Base-by-base conservation (phyloP, 2,797 vertebrate genomes). In the Myiotriccus ornatus region DNA sequence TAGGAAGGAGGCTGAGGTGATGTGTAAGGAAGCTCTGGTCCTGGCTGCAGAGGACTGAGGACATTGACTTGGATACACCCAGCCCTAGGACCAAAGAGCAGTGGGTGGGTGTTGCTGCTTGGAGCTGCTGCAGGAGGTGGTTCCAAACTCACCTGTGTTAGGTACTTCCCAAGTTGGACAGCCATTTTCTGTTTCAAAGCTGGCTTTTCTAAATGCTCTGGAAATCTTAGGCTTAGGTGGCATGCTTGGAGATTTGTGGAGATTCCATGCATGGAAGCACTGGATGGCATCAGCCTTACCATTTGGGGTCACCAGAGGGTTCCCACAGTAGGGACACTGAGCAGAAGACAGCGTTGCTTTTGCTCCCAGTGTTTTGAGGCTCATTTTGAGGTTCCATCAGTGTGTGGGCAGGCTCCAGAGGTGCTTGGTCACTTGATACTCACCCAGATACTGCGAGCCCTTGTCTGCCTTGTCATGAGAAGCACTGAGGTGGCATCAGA, bases 41-140 rank as follows among this genome's bases (percentile, higher is more conserved):
- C 11, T 70, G 69, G 28, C 9, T 53, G 3, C 2, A 4, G 50
- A 6, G 10, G 4, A 19, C 24, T 18, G n/a, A 65, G n/a, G n/a
- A 41, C 43, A 16, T n/a, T 7, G 9, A 3, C 25, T 22, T 20
- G 35, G 46, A 60, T 1, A 1, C 0, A 0, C 7, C 18, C 32
- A 23, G 25, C 39, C 35, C 18, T 43, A 34, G 13, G 18, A 44
- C 5, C 49, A n/a, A 70, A 14, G 57, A 62, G 57, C 57, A 60
- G 50, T 28, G 34, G 24, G n/a, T 9, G 5, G 24, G n/a, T 9
- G 5, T 21, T 60, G 50, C 69, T 81, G 25, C 28, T 71, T 7
- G 7, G 41, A 60, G 46, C 47, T 81, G 52, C 52, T 65, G 41
- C 46, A 81, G 59, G 30, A 76, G 21, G 35, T 24, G 14, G 18